A percentile compares a stretch with the other conserved stretches of the same genome.
Evolutionary conservation across 2,113 vertebrate species (phyloP).

Genomic region (Callorhinus ursinus): DNA sequence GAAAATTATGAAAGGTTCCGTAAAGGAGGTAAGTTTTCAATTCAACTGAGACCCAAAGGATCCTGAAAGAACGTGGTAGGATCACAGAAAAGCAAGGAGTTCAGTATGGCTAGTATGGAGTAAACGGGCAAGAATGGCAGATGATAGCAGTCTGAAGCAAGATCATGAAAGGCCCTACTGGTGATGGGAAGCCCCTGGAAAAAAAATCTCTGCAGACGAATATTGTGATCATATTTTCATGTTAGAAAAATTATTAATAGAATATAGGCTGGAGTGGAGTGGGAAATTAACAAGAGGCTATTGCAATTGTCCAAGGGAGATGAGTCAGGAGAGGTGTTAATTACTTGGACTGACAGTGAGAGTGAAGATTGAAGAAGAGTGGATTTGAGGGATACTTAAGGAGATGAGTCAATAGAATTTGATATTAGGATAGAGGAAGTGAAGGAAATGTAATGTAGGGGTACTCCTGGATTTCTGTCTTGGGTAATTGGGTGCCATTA

Average conservation of each 20-base stretch:
- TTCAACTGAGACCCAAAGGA: not conserved
- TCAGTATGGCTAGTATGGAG: not conserved
- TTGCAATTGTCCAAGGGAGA: not conserved
- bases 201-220: not conserved
- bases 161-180: not conserved
- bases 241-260: not conserved
- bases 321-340: constrained; percentile 4
- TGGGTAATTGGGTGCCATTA: not conserved
- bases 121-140: not conserved
- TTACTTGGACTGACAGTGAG: not conserved
- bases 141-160: not conserved
- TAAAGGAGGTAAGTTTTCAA: not conserved
- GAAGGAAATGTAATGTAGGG: not conserved
- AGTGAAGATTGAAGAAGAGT: not conserved
- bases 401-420: not conserved
- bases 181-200: not conserved
- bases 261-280: not conserved
- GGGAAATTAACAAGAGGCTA: not conserved
- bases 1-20: not conserved
- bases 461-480: not conserved
- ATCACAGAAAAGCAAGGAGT: not conserved
- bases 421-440: not conserved
- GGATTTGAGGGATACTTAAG: not conserved
- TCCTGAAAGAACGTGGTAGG: not conserved
- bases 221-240: not conserved